Percentiles rank a stretch among this genome's conserved stretches.
These are phyloP conservation scores for Dipodomys merriami DNA, from an alignment of 2,113 vertebrate genomes.

Conservation along the genomic window DNA sequence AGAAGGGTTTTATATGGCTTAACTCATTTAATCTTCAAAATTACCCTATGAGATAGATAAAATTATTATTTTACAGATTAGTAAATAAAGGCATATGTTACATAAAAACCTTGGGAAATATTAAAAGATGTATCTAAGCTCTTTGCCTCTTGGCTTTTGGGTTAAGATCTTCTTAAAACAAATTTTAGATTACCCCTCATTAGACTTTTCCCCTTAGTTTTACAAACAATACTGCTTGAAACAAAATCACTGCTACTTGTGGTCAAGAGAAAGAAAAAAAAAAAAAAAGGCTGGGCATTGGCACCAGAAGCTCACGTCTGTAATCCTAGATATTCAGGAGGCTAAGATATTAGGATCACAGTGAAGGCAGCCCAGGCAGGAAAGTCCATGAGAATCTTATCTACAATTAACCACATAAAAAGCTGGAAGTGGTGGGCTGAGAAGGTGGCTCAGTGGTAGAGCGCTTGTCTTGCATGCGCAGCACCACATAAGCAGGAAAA, in stretches of 20 bases:
- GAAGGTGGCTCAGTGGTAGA: too few relatives aligned
- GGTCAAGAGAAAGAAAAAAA: constrained; percentile 45
- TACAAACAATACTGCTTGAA: not conserved
- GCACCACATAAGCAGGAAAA: too few relatives aligned
- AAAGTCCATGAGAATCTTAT: too few relatives aligned
- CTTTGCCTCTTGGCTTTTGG: not conserved
- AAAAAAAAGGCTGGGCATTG: not conserved
- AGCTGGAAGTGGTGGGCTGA: too few relatives aligned
- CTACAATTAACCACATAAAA: too few relatives aligned
- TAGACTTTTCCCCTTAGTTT: not conserved
- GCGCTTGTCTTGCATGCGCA: too few relatives aligned
- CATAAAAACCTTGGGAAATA: constrained; percentile 13
- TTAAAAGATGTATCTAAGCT: not conserved
- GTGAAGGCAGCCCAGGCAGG: too few relatives aligned
- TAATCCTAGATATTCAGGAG: too few relatives aligned
- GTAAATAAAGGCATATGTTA: constrained; percentile 36
- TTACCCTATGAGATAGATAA: not conserved
- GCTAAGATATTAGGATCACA: too few relatives aligned
- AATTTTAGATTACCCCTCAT: not conserved
- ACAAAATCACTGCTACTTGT: not conserved
- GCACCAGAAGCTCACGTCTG: too few relatives aligned
- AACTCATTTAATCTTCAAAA: constrained; percentile 17
- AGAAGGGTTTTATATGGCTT: not conserved
- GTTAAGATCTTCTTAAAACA: constrained; percentile 11
- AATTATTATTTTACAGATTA: constrained; percentile 5